Evolutionary conservation across 2,113 vertebrate species (phyloP).

Genomic region (Nannospalax galili): DNA sequence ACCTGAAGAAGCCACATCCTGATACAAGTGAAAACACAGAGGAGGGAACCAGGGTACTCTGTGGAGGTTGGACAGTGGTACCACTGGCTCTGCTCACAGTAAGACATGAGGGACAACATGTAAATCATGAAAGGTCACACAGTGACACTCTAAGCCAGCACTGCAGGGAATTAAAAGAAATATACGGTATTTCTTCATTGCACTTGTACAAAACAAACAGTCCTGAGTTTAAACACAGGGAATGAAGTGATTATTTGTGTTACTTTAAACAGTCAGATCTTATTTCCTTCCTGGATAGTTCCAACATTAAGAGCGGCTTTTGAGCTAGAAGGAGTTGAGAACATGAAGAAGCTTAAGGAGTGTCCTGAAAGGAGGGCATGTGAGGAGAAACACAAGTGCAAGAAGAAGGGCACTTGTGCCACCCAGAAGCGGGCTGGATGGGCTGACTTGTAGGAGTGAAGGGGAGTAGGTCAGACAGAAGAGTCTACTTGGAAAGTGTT

Average conservation of each 20-base stretch:
- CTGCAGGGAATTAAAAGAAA: neutral
- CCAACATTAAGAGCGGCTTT: neutral
- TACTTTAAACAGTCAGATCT: neutral
- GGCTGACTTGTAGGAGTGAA: neutral
- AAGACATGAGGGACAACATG: neutral
- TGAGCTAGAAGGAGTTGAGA: neutral
- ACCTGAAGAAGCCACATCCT: neutral
- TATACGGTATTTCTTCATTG: neutral
- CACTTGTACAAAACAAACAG: neutral
- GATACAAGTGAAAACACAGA: neutral
- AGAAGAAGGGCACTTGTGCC: neutral
- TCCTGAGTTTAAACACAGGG: slow-evolving; percentile 1
- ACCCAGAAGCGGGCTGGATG: neutral
- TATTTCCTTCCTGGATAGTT: neutral
- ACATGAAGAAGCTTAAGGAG: neutral
- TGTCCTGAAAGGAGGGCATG: neutral
- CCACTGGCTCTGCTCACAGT: neutral
- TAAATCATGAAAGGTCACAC: neutral
- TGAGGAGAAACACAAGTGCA: neutral
- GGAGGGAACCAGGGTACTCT: no score
- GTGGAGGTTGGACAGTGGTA: accelerated
- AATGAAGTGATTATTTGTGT: neutral
- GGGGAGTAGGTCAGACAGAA: neutral
- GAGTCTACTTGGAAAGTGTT: neutral
- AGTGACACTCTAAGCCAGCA: slow-evolving; percentile 5